Base-by-base conservation (phyloP, 2,888 invertebrate species). In the Drosophila borborema region DNA sequence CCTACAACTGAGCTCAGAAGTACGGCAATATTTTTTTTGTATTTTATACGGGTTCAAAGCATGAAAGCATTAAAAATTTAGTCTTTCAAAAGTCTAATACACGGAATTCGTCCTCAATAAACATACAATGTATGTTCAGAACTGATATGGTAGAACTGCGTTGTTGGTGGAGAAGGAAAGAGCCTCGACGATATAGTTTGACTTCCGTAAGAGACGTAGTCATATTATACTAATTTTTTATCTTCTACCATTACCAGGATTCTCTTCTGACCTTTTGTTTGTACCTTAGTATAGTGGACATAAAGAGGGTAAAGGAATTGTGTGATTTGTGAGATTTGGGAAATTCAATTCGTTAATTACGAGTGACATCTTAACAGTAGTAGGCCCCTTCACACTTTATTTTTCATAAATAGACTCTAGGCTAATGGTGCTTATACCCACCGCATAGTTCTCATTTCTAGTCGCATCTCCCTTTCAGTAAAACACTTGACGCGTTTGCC, bases 181-280 rank as follows among this genome's bases (percentile, higher is more conserved):
- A 69, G 53, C 72, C 73, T 60, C 61, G 72, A 75, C 81, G 46
- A 80, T 72, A 80, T 60, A 65, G 62, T 69, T 73, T 71, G 55
- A 66, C 64, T 77, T 71, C 73, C 71, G 66, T 71, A 71, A 70
- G 72, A 73, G 77, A 78, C 76, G 76, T 75, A 81, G 81, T 77
- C 68, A 72, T 73, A 78, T 87, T 90, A 84, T 75, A 74, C 89
- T 90, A 90, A 87, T 72, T 80, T 48, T 61, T 66, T 55, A 36
- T 64, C 18, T 40, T 48, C 4, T 36, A 49, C 28, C 53, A 61
- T 60, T 67, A 58, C 46, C 53, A 66, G 56, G 20, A 40, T 28
- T 59, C 49, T 56, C 31, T 58, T n/a, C 31, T 53, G 60, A 45
- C 36, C 49, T 34, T 45, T 64, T 64, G 40, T 38, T 63, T 49